Base-by-base conservation (phyloP, 2,888 invertebrate genomes). In the Brachypalpus laphriformis region DNA sequence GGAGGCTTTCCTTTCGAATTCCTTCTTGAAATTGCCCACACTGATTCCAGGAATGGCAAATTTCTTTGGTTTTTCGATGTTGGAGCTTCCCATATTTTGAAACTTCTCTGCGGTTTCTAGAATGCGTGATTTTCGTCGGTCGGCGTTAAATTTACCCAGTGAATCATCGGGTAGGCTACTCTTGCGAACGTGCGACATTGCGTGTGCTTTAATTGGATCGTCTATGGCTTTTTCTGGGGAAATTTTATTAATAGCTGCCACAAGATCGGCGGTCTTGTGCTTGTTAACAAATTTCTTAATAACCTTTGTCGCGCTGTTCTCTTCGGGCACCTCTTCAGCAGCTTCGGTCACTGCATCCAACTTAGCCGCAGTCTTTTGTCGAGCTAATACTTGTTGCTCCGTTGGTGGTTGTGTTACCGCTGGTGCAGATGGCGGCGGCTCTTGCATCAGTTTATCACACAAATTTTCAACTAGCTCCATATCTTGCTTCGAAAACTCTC, bases 11-110 rank as follows among this genome's bases (percentile, higher is more conserved):
- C 96, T 93, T 91, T 97, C 97, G 89, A 97, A 97, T 88, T 96
- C 97, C 88, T 96, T 96, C 88, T 97, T 97, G 88, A 96, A 97
- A 89, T 96, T 97, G 66, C 96, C 96, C 0, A 97, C 97, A 90
- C 96, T 97, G 14, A 97, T 96, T 34, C 94, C 94, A 31, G 97
- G 96, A 89, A 97, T 95, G 87, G 96, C 94, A 63, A 97, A 93
- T 91, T 97, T 97, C 91, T 96, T 97, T 37, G 95, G 95, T 90
- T 96, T 96, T 59, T 93, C 93, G 20, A 82, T 83, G 31, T 86
- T 87, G 6, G 89, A 88, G 83, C 89, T 89, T 72, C 87, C 91
- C 90, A 93, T 91, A 83, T 93, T 94, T 89, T 94, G 94, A 89
- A 95, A 95, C 89, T 95, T 95, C 89, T 95, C 95, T 0, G 95